Conservation (phyloP, 2,888 invertebrate genomes). For the Stramonita haemastoma region DNA sequence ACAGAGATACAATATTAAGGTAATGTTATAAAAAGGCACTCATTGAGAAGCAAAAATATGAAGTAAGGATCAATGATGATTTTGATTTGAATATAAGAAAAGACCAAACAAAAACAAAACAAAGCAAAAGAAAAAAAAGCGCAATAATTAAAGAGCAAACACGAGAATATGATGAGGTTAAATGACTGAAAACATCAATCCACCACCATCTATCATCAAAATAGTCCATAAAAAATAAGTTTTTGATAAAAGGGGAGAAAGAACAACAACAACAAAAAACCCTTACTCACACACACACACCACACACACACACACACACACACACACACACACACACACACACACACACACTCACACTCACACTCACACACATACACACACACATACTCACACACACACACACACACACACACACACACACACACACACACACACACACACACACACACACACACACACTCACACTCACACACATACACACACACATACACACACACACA, state of each 20-base stretch:
- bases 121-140: not conserved
- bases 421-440: not conserved
- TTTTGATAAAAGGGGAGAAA: not conserved
- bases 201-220: too few species aligned
- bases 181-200: too few species aligned
- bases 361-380: not conserved
- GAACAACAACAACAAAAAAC: not conserved
- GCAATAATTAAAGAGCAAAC: not conserved
- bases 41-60: too few species aligned
- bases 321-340: slow-evolving; percentile 10
- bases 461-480: not conserved
- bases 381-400: not conserved
- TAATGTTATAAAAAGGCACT: too few species aligned
- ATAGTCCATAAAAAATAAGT: not conserved
- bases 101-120: not conserved
- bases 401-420: not conserved
- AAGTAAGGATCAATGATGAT: too few species aligned
- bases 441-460: not conserved
- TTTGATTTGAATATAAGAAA: too few species aligned
- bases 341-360: not conserved
- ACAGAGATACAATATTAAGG: too few species aligned
- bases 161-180: not conserved
- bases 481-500: not conserved
- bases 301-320: slow-evolving; percentile 2
- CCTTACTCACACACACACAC: not conserved